phyloP scores from a whole-genome alignment of 2,113 vertebrate genomes.

The Xiphophorus maculatus region DNA sequence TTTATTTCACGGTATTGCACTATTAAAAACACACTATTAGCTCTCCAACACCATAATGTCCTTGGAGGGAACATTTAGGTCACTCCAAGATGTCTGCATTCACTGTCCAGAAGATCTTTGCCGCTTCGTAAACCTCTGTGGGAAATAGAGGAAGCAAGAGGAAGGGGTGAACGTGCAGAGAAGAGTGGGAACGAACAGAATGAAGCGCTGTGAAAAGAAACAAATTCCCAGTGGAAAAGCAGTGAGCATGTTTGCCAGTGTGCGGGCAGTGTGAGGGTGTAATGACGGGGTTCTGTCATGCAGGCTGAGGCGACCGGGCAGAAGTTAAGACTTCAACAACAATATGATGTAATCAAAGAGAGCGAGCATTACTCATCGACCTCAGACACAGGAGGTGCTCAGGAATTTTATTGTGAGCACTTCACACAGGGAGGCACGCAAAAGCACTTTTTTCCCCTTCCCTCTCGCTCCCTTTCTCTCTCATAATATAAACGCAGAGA shows the following conservation, averaged over 20 bases:
- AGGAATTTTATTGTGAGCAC: slow-evolving; percentile 71
- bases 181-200: slow-evolving; percentile 45
- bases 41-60: no score
- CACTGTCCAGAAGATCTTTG: slow-evolving; percentile 44
- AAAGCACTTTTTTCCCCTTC: slow-evolving; percentile 54
- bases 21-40: neutral
- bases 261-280: slow-evolving; percentile 67
- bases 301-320: slow-evolving; percentile 63
- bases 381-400: slow-evolving; percentile 62
- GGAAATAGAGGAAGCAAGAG: slow-evolving; percentile 62
- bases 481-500: slow-evolving; percentile 41
- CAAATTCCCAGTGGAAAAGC: slow-evolving; percentile 58
- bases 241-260: slow-evolving; percentile 57
- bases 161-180: slow-evolving; percentile 46
- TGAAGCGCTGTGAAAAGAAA: slow-evolving; percentile 23
- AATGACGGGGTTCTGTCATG: slow-evolving; percentile 73
- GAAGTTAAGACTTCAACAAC: slow-evolving; percentile 64
- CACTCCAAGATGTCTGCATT: slow-evolving; percentile 29
- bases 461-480: slow-evolving; percentile 5
- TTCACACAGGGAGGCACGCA: slow-evolving; percentile 52
- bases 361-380: slow-evolving; percentile 74
- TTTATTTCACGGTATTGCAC: neutral
- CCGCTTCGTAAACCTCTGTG: slow-evolving; percentile 42
- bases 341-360: slow-evolving; percentile 80
- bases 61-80: slow-evolving; percentile 47